Evolutionary conservation across 1,140 invertebrate species (phyloP), one percentile per base, ranked within the genome.

Genomic region (Sarcophaga bullata): DNA sequence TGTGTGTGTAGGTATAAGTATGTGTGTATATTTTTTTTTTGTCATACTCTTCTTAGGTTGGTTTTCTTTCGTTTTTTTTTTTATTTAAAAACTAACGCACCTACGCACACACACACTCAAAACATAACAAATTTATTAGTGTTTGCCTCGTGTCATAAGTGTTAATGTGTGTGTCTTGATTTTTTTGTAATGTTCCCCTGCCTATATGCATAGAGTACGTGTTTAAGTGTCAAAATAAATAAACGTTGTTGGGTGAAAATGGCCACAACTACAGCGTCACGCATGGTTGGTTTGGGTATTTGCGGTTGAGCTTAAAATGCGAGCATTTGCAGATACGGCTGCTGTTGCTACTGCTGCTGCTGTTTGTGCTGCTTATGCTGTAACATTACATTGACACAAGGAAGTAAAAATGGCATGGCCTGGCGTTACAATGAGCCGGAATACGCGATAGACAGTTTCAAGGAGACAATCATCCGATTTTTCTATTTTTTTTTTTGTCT

Each of bases 171-270:
- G 13, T 58, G 15, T 58, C 3, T 58, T n/a, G 7, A n/a, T 58
- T 13, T 58, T 58, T n/a, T 58, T 7, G n/a, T n/a, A 58, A 58
- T n/a, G 54, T 58, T 58, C 54, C 13, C 54, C 54, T 58, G n/a
- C 54, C 15, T 37, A 37, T 37, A 37, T 37, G 25, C 25, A 37
- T 37, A 37, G 25, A 37, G 25, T n/a, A 58, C 54, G 54, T 58
- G 54, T 58, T 58, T 58, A 58, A 58, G 54, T 58, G 54, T 58
- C 54, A 58, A 58, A 58, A 58, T 58, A 58, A 58, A 58, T 58
- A 58, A 58, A 58, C 54, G 54, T 58, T 58, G 13, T n/a, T 58
- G 15, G 25, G 54, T 58, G 13, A 58, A n/a, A 58, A 58, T 58
- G 54, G 13, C 54, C 54, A 58, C 54, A 58, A 58, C 54, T 58